Evolutionary conservation across 1,140 invertebrate species (phyloP).

Genomic region (Drosophila subobscura): DNA sequence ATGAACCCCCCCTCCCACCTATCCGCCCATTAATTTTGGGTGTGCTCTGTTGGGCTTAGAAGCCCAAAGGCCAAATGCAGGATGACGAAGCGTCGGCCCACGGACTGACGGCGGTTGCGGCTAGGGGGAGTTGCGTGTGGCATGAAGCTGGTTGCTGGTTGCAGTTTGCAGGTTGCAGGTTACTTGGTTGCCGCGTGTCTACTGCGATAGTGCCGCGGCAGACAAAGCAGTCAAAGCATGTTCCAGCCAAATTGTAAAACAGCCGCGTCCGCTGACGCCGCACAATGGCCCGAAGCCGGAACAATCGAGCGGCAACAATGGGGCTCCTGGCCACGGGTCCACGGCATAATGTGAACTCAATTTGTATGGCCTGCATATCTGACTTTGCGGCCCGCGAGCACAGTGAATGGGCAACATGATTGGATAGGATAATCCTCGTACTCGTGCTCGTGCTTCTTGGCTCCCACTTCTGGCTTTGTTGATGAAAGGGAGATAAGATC

Average conservation of each 20-base stretch:
- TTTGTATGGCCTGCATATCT: conserved; percentile 11
- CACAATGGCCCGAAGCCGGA: conserved; percentile 16
- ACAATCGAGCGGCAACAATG: conserved; percentile 38
- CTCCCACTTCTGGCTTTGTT: no score
- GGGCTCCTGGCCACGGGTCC: conserved; percentile 6
- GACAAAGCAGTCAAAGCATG: conserved; percentile 24
- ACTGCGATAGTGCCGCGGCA: background rate
- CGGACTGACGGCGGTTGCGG: no score
- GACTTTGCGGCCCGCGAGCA: background rate
- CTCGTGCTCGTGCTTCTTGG: no score
- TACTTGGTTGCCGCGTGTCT: background rate
- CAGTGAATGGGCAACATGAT: background rate
- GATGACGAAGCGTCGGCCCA: no score
- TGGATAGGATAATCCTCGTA: no score
- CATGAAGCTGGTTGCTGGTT: background rate
- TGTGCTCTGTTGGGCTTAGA: no score
- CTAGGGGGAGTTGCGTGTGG: background rate
- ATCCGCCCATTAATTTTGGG: no score
- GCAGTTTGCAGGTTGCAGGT: background rate
- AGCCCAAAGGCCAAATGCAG: no score
- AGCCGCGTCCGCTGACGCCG: conserved; percentile 51
- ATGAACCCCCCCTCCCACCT: no score
- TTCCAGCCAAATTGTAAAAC: conserved; percentile 56
- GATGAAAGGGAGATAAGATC: no score
- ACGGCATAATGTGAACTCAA: conserved; percentile 13